Evolutionary conservation across 2,888 invertebrate genomes (phyloP), one percentile per base, ranked within the genome.

Genomic region (Acanthoscelides obtectus): DNA sequence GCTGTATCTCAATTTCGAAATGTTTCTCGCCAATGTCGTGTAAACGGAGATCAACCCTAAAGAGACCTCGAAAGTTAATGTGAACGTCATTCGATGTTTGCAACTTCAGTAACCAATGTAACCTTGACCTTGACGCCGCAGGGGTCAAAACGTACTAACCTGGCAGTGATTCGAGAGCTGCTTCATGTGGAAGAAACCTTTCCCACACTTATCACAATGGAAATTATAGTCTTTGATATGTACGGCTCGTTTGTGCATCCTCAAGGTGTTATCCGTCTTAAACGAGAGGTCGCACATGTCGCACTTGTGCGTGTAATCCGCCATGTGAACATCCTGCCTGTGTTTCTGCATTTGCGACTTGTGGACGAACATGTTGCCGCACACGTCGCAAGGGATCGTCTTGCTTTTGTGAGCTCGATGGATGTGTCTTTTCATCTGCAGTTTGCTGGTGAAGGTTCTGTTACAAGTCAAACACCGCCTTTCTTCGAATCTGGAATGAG

Each of bases 181-280:
- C 19, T 72, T 71, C 67, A 75, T 72, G n/a, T 71, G 72, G 20
- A 76, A 73, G 69, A 77, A 81, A 2, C 77, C 76, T 71, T 77
- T 78, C 21, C 76, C 77, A 66, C 81, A 81, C n/a, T 75, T 71
- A 1, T 77, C 77, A 72, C 84, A 83, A 67, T 78, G 78, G n/a
- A 72, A 79, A 20, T 77, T 77, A 68, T 77, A 83, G 87, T 88
- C 74, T 86, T 88, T 67, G 87, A 87, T 0, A 87, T 88, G 70
- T 87, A 74, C 66, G 66, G 73, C 72, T 45, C 76, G 74, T 22
- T 73, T 66, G 70, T 79, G 78, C 63, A 76, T 73, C 63, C 71
- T 76, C 12, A 79, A 68, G 0, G 74, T 73, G 25, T 77, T 72
- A 27, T 77, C 72, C 8, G 73, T 76, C 71, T 76, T 76, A 70